Evolutionary conservation across 2,113 vertebrate species (phyloP), one percentile per base, ranked within the genome.

Genomic region (Gymnocephalus cernua): DNA sequence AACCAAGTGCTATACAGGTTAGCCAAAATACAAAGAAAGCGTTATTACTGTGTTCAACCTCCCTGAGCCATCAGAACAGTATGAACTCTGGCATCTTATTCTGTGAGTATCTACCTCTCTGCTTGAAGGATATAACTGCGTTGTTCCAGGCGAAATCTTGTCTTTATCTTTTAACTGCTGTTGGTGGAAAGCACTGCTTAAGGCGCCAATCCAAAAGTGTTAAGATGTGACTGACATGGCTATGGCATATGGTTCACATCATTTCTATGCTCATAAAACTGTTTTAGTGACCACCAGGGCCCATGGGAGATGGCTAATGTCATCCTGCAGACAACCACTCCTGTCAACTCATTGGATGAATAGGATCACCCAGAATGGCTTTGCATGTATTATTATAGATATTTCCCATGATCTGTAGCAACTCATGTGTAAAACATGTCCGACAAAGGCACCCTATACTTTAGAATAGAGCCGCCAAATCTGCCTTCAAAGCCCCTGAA

Each of bases 231-330:
- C 35, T 69, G 69, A 77, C 61, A 77, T 6, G n/a, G 45, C 44
- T 15, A 15, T 59, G 71, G 19, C 83, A 67, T 66, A 25, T 83
- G 80, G 74, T 78, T 77, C 61, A 66, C 82, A 76, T 85, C 66
- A 70, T 74, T 64, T 68, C 51, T 56, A 38, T 41, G 57, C 67
- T 80, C 54, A 64, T 72, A 79, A 53, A 77, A 77, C 78, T 56
- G 27, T 56, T 77, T 82, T 32, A 70, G 74, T 74, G 77, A 77
- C 70, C 71, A 66, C 67, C 25, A 32, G 72, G 62, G 74, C 70
- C 74, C 44, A 27, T 38, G 44, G 47, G 45, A 51, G 27, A 75
- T 5, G 14, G 50, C 54, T 69, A 63, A 53, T 85, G 59, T 85
- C 73, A 44, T 71, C 45, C 61, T 44, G n/a, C 15, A 83, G 62